phyloP scores from a whole-genome alignment of 2,888 invertebrate genomes.

The Eupeodes latifasciatus region DNA sequence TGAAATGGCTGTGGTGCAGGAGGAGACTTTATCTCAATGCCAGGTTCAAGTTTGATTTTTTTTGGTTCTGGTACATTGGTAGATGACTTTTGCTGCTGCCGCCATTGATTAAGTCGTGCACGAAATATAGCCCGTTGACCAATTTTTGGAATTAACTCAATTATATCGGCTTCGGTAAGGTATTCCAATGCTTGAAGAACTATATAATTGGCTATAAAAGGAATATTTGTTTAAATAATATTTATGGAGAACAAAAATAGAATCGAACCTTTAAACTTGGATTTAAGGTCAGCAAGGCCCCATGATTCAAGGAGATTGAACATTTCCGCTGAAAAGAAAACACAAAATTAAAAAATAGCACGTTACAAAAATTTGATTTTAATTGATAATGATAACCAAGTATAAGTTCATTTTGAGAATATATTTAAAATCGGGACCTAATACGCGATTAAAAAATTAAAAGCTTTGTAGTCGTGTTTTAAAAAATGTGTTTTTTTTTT shows the following conservation, averaged over 20 bases:
- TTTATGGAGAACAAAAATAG: not conserved
- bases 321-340: conserved; percentile 48
- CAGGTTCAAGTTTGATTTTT: conserved; percentile 52
- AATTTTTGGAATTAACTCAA: conserved; percentile 78
- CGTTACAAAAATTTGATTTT: not conserved
- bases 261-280: conserved; percentile 61
- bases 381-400: no score
- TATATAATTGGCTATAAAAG: conserved; percentile 55
- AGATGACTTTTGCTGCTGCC: conserved; percentile 61
- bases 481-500: no score
- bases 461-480: no score
- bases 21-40: conserved; percentile 3
- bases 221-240: not conserved
- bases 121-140: conserved; percentile 79
- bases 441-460: no score
- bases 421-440: no score
- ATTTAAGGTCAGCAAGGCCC: conserved; percentile 60
- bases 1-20: not conserved
- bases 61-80: conserved; percentile 2
- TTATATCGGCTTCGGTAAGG: conserved; percentile 77
- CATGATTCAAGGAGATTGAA: conserved; percentile 43
- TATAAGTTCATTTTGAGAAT: no score
- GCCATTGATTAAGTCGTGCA: conserved; percentile 74
- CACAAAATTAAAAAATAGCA: not conserved
- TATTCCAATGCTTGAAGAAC: conserved; percentile 76